phyloP scores from a whole-genome alignment of 2,888 invertebrate genomes.

The Conops quadrifasciatus region DNA sequence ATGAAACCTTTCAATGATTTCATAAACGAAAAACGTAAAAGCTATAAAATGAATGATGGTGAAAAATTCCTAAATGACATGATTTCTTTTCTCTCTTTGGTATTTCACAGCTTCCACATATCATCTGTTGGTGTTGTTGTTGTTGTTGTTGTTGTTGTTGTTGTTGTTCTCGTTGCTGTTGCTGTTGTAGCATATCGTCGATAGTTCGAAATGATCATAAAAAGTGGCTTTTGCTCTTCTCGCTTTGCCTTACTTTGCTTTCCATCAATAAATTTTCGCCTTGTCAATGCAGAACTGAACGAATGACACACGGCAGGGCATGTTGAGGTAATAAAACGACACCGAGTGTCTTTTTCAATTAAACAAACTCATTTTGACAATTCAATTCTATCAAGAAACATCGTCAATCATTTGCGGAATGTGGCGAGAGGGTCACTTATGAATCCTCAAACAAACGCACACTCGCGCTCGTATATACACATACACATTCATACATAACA shows the following conservation, averaged over 20 bases:
- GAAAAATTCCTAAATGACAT: too few species aligned
- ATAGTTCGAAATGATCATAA: too few species aligned
- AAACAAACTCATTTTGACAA: conserved; percentile 45
- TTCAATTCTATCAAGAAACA: conserved; percentile 7
- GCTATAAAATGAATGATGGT: too few species aligned
- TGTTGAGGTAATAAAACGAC: conserved; percentile 59
- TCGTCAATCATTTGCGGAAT: conserved; percentile 14
- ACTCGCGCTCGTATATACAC: neutral
- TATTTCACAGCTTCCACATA: too few species aligned
- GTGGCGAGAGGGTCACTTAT: neutral
- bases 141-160: neutral
- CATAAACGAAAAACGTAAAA: too few species aligned
- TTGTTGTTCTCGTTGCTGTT: neutral
- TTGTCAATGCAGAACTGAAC: conserved; percentile 38
- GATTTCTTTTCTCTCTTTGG: too few species aligned
- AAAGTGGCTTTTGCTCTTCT: neutral
- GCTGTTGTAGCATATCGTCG: neutral
- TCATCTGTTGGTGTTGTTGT: neutral
- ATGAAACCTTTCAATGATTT: too few species aligned
- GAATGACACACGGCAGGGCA: conserved; percentile 38
- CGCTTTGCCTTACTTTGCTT: neutral
- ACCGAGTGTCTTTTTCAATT: conserved; percentile 61
- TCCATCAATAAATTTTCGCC: neutral
- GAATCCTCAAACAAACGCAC: neutral
- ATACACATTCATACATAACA: neutral